Conservation (phyloP, 2,888 invertebrate genomes). For the Lobophora halterata region DNA sequence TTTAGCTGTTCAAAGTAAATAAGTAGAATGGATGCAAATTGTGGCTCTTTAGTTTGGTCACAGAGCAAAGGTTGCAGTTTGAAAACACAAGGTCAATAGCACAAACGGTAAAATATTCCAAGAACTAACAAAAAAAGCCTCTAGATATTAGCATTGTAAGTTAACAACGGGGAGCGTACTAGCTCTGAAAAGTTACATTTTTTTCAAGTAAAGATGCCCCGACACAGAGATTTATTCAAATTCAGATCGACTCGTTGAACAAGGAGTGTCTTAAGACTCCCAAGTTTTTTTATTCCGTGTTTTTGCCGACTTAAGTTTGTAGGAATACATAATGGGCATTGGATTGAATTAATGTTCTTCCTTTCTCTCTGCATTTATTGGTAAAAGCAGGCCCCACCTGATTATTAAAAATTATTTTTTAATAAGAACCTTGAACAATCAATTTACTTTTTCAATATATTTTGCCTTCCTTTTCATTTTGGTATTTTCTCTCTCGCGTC, state of each 20-base stretch:
- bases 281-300: no score
- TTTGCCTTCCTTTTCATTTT: constrained; percentile 31
- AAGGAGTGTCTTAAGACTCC: constrained; percentile 6
- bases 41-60: no score
- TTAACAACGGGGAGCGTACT: neutral
- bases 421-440: constrained; percentile 28
- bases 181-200: neutral
- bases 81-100: no score
- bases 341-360: constrained; percentile 45
- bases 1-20: no score
- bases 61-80: no score
- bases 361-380: constrained; percentile 37
- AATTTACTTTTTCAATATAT: constrained; percentile 28
- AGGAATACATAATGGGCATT: constrained; percentile 44
- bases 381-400: constrained; percentile 33
- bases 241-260: constrained; percentile 8
- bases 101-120: no score
- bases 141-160: neutral
- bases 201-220: constrained; percentile 5
- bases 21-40: no score
- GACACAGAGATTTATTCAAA: constrained; percentile 4
- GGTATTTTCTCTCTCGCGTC: constrained; percentile 23
- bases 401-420: constrained; percentile 37
- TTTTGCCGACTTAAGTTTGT: constrained; percentile 36
- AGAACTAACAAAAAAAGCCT: no score